Percentiles rank a stretch among this genome's conserved stretches.
phyloP scores from a whole-genome alignment of 1,140 invertebrate species.

The Caligus rogercresseyi region DNA sequence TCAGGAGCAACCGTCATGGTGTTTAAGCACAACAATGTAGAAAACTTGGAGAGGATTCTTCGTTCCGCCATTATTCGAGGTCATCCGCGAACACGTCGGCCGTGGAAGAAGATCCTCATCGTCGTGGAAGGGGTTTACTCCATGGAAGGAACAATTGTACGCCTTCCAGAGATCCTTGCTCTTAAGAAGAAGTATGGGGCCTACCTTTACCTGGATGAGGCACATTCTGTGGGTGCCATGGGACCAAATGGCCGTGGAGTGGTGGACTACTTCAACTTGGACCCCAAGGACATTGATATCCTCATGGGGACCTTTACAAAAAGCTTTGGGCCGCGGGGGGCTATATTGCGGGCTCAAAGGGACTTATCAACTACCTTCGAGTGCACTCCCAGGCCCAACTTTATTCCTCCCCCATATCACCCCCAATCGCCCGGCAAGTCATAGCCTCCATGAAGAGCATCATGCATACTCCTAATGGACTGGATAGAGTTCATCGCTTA shows the following conservation, averaged over 20 bases:
- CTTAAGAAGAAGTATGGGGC: conserved; percentile 88
- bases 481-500: conserved; percentile 50
- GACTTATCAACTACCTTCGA: conserved; percentile 58
- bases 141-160: conserved; percentile 91
- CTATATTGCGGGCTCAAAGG: conserved; percentile 78
- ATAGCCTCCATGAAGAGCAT: conserved; percentile 70
- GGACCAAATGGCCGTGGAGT: conserved; percentile 72
- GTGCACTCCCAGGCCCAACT: conserved; percentile 60
- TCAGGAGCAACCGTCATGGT: conserved; percentile 68
- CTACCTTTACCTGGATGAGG: conserved; percentile 85
- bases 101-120: conserved; percentile 87
- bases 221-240: conserved; percentile 87
- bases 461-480: conserved; percentile 37
- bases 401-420: conserved; percentile 76
- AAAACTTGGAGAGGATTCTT: conserved; percentile 62
- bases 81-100: conserved; percentile 50
- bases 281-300: conserved; percentile 79
- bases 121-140: conserved; percentile 89
- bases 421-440: conserved; percentile 76
- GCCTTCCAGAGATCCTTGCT: conserved; percentile 66
- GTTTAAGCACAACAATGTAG: conserved; percentile 51
- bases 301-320: conserved; percentile 94
- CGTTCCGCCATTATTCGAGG: conserved; percentile 58
- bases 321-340: conserved; percentile 89
- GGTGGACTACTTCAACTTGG: conserved; percentile 59